A percentile compares a stretch with the other conserved stretches of the same genome.
Evolutionary conservation across 2,113 vertebrate species (phyloP).

Genomic region (Perca fluviatilis): DNA sequence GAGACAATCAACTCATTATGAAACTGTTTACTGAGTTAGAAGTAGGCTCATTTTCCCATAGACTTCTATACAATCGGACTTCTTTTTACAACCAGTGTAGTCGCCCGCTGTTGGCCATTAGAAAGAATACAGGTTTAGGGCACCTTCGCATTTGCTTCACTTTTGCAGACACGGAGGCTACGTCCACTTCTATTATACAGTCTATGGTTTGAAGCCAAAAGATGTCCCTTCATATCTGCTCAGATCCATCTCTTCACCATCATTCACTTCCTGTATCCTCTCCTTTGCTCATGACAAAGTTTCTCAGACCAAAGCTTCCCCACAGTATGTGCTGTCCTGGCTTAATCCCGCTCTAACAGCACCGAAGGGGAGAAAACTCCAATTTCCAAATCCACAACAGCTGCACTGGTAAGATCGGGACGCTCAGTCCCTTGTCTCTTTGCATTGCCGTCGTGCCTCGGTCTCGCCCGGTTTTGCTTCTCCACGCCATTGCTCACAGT

Average conservation of each 20-base stretch:
- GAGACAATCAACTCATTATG: too few species aligned
- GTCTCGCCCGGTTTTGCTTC: constrained; percentile 27
- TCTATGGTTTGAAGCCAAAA: constrained; percentile 23
- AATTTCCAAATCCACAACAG: constrained; percentile 67
- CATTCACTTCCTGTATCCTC: constrained; percentile 22
- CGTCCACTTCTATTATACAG: too few species aligned
- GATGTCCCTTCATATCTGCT: constrained; percentile 60
- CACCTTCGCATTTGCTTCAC: too few species aligned
- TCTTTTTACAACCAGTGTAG: too few species aligned
- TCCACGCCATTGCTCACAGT: constrained; percentile 33
- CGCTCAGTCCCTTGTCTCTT: constrained; percentile 11
- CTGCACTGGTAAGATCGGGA: constrained; percentile 43
- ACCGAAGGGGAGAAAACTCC: constrained; percentile 34
- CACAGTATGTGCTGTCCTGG: constrained; percentile 17
- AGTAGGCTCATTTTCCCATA: too few species aligned
- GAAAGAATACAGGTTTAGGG: too few species aligned
- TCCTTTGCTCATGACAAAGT: constrained; percentile 12
- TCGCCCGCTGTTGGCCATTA: too few species aligned
- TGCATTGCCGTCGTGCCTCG: constrained; percentile 25
- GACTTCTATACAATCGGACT: too few species aligned
- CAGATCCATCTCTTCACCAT: constrained; percentile 40
- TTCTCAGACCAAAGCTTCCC: constrained; percentile 41
- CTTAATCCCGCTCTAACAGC: constrained; percentile 43
- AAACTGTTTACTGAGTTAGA: too few species aligned
- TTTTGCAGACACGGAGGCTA: too few species aligned